Base-by-base conservation (phyloP, 1,140 invertebrate species). In the Heliconius congener region DNA sequence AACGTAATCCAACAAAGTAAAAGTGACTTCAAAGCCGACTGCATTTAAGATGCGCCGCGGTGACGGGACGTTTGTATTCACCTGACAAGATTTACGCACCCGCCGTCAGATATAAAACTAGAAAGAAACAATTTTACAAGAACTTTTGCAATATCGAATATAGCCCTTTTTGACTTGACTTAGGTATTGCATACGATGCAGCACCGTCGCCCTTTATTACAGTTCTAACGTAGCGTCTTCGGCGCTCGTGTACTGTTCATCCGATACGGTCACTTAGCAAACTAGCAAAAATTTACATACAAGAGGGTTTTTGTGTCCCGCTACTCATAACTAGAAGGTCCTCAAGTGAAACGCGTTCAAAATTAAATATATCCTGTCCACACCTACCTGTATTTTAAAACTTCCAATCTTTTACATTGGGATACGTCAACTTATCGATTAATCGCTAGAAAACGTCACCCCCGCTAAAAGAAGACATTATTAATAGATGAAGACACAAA, bases 401-500 rank as follows among this genome's bases (percentile, higher is more conserved):
- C 27, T 55, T 19, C 27, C 16, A 23, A 74, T 34, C 66, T 19
- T 1, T 19, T 71, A 30, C 18, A n/a, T 77, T 70, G 39, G 30
- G 30, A 50, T n/a, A 78, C 34, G 42, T 81, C 60, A 78, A 71
- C 81, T 85, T 89, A 92, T 90, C 89, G 84, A 78, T 81, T 78
- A 73, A 78, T 57, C 73, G 73, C 70, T 73, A 66, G 76, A 84
- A 90, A 87, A 91, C 84, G 88, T 87, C 85, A 84, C 79, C 83
- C 84, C 85, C 86, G 82, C 84, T 90, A 88, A 93, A 93, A 91
- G 87, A 89, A 92, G 86, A 91, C 89, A 86, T 93, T 91, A 93
- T 93, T 94, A 94, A 94, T 94, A 93, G 91, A 94, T 93, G 91
- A 88, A 93, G 91, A 92, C 91, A 93, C 90, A 91, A 93, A 92